phyloP scores from a whole-genome alignment of 2,888 invertebrate species.

The Eupithecia dodoneata region DNA sequence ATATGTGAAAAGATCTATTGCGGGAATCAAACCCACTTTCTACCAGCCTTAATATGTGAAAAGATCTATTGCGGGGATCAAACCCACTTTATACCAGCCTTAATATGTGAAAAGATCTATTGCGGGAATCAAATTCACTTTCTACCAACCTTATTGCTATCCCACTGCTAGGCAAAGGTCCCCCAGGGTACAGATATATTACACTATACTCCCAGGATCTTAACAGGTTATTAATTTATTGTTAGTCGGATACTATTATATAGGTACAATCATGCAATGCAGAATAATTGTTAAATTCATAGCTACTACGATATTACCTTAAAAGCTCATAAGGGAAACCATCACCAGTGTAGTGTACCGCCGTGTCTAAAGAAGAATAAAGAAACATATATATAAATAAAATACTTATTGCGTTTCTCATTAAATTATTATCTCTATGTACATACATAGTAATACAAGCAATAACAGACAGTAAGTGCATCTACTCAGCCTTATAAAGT shows the following conservation, averaged over 20 bases:
- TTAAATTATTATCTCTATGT: background rate
- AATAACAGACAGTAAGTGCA: background rate
- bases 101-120: background rate
- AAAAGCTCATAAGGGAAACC: constrained; percentile 19
- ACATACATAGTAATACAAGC: background rate
- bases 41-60: background rate
- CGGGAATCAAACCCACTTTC: background rate
- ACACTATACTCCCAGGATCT: background rate
- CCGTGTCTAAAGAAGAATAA: constrained; percentile 22
- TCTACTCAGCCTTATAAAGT: background rate
- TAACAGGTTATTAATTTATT: background rate
- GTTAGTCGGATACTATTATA: background rate
- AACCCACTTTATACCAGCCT: background rate
- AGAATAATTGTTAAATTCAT: background rate
- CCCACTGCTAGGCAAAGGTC: background rate
- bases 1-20: background rate
- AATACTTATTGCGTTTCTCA: background rate
- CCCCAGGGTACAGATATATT: too few relatives aligned
- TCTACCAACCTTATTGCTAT: background rate
- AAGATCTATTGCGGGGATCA: background rate
- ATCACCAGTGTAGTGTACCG: constrained; percentile 17
- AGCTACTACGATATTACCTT: constrained; percentile 15
- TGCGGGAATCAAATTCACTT: background rate
- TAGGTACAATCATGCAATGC: background rate
- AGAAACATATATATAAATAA: constrained; percentile 12